Conservation (phyloP, 2,797 vertebrate genomes). For the Rhynchonycteris naso region DNA sequence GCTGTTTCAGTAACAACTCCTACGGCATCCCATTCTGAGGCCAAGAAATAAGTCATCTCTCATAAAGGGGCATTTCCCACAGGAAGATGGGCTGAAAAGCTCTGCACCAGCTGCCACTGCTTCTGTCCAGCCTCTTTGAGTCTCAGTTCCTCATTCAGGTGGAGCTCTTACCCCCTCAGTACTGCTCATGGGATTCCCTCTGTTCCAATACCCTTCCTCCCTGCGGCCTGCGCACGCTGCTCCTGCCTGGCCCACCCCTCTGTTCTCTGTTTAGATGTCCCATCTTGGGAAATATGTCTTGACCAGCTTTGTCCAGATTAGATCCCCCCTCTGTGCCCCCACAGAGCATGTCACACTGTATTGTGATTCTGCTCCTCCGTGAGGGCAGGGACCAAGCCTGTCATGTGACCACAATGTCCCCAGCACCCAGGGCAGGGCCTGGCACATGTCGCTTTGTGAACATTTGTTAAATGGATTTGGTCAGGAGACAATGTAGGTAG, state of each 20-base stretch:
- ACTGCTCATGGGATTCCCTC: neutral
- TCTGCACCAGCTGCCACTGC: accelerated
- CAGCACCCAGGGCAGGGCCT: neutral
- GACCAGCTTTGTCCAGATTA: neutral
- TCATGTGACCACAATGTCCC: neutral
- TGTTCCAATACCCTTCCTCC: neutral
- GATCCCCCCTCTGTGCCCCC: accelerated
- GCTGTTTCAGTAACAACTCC: neutral
- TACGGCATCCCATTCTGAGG: accelerated
- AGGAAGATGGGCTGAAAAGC: neutral
- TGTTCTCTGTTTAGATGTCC: neutral
- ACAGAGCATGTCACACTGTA: neutral
- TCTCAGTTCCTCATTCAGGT: neutral
- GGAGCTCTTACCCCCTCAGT: neutral
- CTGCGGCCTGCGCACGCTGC: neutral
- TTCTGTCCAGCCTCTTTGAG: neutral
- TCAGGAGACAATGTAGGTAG: neutral
- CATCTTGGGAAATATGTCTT: neutral
- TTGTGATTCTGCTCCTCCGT: neutral
- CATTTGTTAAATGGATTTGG: neutral
- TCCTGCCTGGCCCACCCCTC: neutral
- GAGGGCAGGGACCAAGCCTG: neutral
- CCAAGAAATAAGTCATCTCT: neutral
- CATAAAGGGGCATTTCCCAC: neutral
- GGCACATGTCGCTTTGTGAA: neutral